Base-by-base conservation (phyloP, 2,113 vertebrate species). In the Crotalus horridus region DNA sequence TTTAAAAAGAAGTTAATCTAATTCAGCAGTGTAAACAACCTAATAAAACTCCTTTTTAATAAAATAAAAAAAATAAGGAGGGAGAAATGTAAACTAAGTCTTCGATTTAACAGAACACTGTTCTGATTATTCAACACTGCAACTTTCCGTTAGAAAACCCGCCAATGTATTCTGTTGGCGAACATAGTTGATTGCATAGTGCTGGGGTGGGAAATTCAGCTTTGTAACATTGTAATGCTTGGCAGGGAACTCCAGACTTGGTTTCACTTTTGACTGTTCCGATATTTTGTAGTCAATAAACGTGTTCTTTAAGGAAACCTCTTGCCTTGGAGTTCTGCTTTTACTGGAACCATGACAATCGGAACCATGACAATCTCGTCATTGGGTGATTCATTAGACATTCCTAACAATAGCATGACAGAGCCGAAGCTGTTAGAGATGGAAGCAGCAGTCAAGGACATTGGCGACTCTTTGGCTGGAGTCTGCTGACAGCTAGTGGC, bases 1-100 rank as follows among this genome's bases (percentile, higher is more conserved):
- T 26, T 11, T 61, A 7, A 0, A 1, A 91, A 91, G 91, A 6
- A 48, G 46, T 95, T 90, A 90, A 95, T 94, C 58, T 94, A 86
- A 0, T 90, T 89, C 81, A 33, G 93, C 55, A 43, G 24, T 59
- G 43, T 54, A 64, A 95, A 94, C 43, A 93, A 88, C 89, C 11
- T 39, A 55, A 92, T 93, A 90, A 94, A 95, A 94, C 29, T 90
- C 58, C 55, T 64, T 0, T 0, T 81, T 46, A 46, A 46, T 46
- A 46, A 46, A 51, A 48, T 8, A 48, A 56, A 39, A 81, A 39
- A 0, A n/a, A 53, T 53, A 1, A 10, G 56, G 86, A 21, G 69
- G 29, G 17, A 59, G 92, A 93, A 87, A 92, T 58, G 92, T 59
- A 93, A 94, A 92, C 59, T 26, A 2, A 0, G 0, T 23, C 86